Conservation (phyloP, 2,797 vertebrate species). For the Chelidonichthys spinosus region DNA sequence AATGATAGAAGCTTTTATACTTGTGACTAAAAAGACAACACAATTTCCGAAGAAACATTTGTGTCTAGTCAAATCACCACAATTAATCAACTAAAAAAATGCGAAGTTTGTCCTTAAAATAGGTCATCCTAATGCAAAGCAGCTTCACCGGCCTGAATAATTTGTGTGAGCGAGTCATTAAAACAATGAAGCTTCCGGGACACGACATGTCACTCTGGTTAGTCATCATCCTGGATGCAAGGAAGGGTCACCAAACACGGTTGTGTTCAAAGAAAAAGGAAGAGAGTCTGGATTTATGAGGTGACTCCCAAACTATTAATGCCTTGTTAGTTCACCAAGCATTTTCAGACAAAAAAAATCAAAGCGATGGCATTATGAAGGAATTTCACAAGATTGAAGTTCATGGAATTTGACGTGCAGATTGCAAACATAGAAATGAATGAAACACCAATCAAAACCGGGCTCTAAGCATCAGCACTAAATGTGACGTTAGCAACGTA, state of each 20-base stretch:
- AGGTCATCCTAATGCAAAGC: slow-evolving; percentile 58
- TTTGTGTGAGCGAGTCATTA: slow-evolving; percentile 56
- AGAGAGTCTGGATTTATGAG: slow-evolving; percentile 12
- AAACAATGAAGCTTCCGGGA: slow-evolving; percentile 67
- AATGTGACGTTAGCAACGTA: slow-evolving; percentile 43
- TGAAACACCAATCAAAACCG: neutral
- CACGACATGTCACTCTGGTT: slow-evolving; percentile 49
- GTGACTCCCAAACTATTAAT: too few relatives aligned
- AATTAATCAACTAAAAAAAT: slow-evolving; percentile 36
- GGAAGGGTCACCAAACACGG: slow-evolving; percentile 15
- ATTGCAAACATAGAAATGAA: too few relatives aligned
- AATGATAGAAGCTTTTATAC: neutral
- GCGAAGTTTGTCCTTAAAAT: slow-evolving; percentile 51
- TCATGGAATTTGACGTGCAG: neutral
- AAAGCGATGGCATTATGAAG: slow-evolving; percentile 39
- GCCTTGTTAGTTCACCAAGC: slow-evolving; percentile 1
- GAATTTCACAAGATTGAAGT: slow-evolving; percentile 30
- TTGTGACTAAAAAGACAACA: neutral
- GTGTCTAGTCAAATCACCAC: slow-evolving; percentile 16
- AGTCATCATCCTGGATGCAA: slow-evolving; percentile 58
- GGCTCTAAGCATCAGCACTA: neutral
- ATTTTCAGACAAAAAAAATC: slow-evolving; percentile 30
- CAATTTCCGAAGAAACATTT: too few relatives aligned
- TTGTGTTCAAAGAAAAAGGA: slow-evolving; percentile 42
- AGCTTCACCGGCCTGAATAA: slow-evolving; percentile 62